Evolutionary conservation across 2,888 invertebrate genomes (phyloP), one percentile per base, ranked within the genome.

Genomic region (Lottia gigantea): DNA sequence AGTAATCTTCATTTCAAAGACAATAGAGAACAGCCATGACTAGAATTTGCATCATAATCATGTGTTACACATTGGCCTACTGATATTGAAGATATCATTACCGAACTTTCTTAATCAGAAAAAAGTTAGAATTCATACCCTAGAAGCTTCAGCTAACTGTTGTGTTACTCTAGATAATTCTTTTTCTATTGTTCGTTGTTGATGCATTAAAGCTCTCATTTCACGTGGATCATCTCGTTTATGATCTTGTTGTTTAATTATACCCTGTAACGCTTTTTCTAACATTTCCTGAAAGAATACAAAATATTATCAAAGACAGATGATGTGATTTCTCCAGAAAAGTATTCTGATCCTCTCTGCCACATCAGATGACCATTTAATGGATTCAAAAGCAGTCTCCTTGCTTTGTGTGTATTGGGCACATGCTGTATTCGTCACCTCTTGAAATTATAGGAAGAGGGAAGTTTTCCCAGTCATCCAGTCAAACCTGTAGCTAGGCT

Each of bases 101-200:
- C 15, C 6, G 19, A n/a, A 40, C 19, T 45, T 26, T 31, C n/a
- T 14, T 2, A 62, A 12, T n/a, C 6, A 11, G 11, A 40, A 40
- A 40, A 40, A 40, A 40, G 11, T 7, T 25, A 46, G 14, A 63
- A 15, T 25, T 62, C 90, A 91, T 92, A 95, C 95, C 93, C 95
- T 95, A 83, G 95, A 95, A 91, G 95, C 95, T 90, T 95, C 94
- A 77, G 95, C 95, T 84, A 96, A 90, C 90, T 95, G 92, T 75
- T 94, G 92, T 88, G 95, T 93, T 71, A 96, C 95, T 73, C 94
- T 91, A 77, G 94, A 93, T 76, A 96, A 89, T 88, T 96, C 96
- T 72, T 93, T 91, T 88, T 94, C 94, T 72, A 94, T 88, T 67
- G 92, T 90, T 64, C 91, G 90, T 85, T 93, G 93, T 83, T 94